Evolutionary conservation across 2,113 vertebrate species (phyloP), one percentile per base, ranked within the genome.

Genomic region (Gallinago paraguaiae): DNA sequence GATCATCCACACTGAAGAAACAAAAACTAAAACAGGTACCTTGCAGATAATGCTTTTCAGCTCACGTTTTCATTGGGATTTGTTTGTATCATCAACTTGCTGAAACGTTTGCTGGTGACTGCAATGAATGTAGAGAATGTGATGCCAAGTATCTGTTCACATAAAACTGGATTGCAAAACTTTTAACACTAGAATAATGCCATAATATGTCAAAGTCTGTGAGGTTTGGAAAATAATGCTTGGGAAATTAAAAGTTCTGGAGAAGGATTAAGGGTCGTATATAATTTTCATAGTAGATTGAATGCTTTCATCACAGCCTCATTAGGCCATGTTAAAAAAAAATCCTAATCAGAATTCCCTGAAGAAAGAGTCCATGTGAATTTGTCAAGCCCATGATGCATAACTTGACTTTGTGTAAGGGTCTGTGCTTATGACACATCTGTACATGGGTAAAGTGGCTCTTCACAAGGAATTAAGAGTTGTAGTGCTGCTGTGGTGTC

Each of bases 1-100:
- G 35, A 96, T 98, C 78, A 81, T 84, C 74, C 98, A 97, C 3
- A 90, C 96, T 9, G 98, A 98, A 92, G 97, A 98, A 85, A 64
- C 90, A 91, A 97, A 96, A 37, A 95, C 98, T 90, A 98, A 97
- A 97, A 37, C 96, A 98, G 98, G 98, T 98, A 97, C 33, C 14
- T 71, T 57, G 69, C 53, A 75, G 48, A 50, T 45, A 37, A 30
- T 20, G 43, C 23, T 64, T 54, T 43, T 10, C 5, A 80, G 64
- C 37, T 60, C 22, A 20, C 10, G 0, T 35, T 86, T 53, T 28
- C 46, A 2, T 5, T 5, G 50, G 39, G 25, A 23, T 12, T 79
- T 72, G 10, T 4, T 20, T 9, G 33, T 28, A 9, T 31, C 20
- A 6, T 13, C 19, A 33, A 50, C 46, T 39, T 27, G 30, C 48